Evolutionary conservation across 2,797 vertebrate genomes (phyloP).

Genomic region (Caiman crocodilus): DNA sequence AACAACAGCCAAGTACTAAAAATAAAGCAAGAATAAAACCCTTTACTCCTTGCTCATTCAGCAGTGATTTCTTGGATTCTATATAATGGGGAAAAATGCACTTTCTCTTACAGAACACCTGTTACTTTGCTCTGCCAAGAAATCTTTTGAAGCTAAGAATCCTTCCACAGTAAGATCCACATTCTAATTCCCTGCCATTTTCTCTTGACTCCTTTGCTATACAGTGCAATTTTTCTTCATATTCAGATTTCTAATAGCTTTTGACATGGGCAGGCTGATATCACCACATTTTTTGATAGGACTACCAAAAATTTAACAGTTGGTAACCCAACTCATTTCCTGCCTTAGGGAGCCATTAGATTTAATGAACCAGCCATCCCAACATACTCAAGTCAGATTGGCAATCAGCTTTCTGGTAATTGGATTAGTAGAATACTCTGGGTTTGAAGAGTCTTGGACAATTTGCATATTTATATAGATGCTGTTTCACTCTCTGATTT

Average conservation of each 20-base stretch:
- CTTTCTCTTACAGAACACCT: slow-evolving; percentile 38
- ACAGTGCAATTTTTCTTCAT: slow-evolving; percentile 32
- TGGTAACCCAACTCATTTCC: slow-evolving; percentile 56
- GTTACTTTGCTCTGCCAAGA: slow-evolving; percentile 37
- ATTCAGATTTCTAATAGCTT: slow-evolving; percentile 40
- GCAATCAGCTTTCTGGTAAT: slow-evolving; percentile 66
- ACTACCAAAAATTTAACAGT: slow-evolving; percentile 62
- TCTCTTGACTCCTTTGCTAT: slow-evolving; percentile 20
- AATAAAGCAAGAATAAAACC: neutral
- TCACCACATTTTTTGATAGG: slow-evolving; percentile 58
- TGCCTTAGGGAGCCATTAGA: slow-evolving; percentile 70
- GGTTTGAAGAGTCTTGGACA: slow-evolving; percentile 45
- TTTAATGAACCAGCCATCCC: slow-evolving; percentile 72
- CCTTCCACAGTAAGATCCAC: neutral
- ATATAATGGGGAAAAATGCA: neutral
- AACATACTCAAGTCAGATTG: slow-evolving; percentile 43
- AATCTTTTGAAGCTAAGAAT: slow-evolving; percentile 1
- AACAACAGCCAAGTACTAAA: neutral
- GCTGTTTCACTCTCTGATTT: slow-evolving; percentile 54
- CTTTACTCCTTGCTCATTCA: neutral
- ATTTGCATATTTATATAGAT: slow-evolving; percentile 60
- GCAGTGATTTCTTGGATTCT: slow-evolving; percentile 21
- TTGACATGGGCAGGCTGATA: slow-evolving; percentile 31
- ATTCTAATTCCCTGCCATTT: slow-evolving; percentile 5
- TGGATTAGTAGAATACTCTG: slow-evolving; percentile 56